Conservation (phyloP, 2,797 vertebrate genomes). For the Cheirogaleus major region DNA sequence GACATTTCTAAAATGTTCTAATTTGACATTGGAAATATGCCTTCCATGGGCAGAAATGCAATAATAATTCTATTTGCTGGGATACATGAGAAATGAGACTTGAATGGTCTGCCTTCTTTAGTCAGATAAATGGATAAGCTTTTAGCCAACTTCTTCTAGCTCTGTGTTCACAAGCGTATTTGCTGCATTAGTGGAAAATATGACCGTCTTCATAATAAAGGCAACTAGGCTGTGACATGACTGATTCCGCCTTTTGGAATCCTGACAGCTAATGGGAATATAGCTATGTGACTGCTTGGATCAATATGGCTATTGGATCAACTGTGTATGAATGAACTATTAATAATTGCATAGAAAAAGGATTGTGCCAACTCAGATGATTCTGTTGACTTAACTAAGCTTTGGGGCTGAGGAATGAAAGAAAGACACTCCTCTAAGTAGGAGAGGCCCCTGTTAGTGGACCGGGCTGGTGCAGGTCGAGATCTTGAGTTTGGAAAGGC, state of each 20-base stretch:
- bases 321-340: neutral
- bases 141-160: slow-evolving; percentile 1
- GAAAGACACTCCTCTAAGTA: neutral
- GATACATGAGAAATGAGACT: neutral
- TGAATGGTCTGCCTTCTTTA: neutral
- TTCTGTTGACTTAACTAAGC: neutral
- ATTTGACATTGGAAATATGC: slow-evolving; percentile 25
- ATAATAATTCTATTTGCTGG: slow-evolving; percentile 33
- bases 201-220: neutral
- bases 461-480: too few relatives aligned
- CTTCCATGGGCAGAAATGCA: slow-evolving; percentile 27
- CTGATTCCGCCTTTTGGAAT: neutral
- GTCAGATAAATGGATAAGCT: slow-evolving; percentile 29
- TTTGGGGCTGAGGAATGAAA: neutral
- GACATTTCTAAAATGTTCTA: slow-evolving; percentile 41
- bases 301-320: neutral
- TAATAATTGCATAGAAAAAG: neutral
- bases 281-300: neutral
- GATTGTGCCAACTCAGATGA: neutral
- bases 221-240: neutral
- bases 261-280: slow-evolving; percentile 27
- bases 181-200: slow-evolving; percentile 43
- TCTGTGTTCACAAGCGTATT: slow-evolving; percentile 12
- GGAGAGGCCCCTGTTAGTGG: neutral
- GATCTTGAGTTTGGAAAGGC: neutral